Percentiles rank a stretch among this genome's conserved stretches.
phyloP scores from a whole-genome alignment of 2,888 invertebrate genomes.

The Isoperla grammatica region DNA sequence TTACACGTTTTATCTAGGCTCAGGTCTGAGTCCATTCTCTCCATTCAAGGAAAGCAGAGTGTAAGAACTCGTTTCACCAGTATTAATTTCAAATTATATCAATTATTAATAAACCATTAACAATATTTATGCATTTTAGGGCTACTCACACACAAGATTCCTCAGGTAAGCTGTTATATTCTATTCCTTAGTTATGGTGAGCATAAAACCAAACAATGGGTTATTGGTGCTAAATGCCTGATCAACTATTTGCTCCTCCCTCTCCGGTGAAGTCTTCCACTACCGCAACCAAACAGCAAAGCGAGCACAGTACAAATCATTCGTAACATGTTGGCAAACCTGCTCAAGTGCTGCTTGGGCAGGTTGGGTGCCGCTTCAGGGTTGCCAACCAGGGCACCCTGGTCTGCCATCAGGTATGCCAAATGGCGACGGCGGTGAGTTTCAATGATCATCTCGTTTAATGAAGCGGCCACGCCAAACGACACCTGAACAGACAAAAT shows the following conservation, averaged over 20 bases:
- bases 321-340: constrained; percentile 43
- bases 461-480: constrained; percentile 43
- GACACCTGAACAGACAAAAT: not conserved
- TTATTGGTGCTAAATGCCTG: not conserved
- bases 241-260: no score
- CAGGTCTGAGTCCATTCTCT: no score
- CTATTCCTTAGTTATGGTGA: no score
- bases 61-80: no score
- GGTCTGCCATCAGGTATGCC: constrained; percentile 95
- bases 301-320: constrained; percentile 3
- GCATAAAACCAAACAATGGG: not conserved
- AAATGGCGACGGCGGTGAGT: constrained; percentile 87
- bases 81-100: no score
- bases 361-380: constrained; percentile 84
- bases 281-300: constrained; percentile 8
- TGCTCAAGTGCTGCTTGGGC: constrained; percentile 85
- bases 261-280: not conserved
- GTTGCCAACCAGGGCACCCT: constrained; percentile 87
- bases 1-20: no score
- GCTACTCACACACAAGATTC: no score
- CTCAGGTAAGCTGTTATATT: no score
- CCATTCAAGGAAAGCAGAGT: no score
- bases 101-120: no score
- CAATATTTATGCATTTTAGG: no score
- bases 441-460: constrained; percentile 80